phyloP scores from a whole-genome alignment of 2,888 invertebrate genomes.

The Sthenelais limicola region DNA sequence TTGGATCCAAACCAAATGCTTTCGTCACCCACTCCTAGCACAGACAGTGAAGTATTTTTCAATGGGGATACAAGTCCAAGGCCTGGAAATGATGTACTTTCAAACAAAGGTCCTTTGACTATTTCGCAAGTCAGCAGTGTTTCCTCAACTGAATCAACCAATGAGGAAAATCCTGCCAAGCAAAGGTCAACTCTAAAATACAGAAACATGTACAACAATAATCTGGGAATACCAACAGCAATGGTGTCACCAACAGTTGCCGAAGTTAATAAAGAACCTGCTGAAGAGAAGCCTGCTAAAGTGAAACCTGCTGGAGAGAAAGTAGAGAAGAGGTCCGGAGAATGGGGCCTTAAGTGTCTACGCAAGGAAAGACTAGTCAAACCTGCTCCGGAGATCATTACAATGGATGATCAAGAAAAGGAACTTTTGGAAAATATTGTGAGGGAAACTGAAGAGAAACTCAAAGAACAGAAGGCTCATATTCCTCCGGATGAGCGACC shows the following conservation, averaged over 20 bases:
- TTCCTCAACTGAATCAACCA: conserved; percentile 16
- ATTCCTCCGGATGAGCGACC: conserved; percentile 15
- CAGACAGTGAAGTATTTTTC: background rate
- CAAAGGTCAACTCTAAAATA: background rate
- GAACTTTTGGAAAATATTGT: conserved; percentile 2
- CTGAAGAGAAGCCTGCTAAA: too few species aligned
- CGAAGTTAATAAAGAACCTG: too few species aligned
- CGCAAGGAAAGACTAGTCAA: too few species aligned
- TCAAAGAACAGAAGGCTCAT: background rate
- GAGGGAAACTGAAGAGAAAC: conserved; percentile 15
- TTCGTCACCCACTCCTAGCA: background rate
- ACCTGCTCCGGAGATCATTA: background rate
- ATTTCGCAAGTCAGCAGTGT: background rate
- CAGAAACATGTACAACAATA: conserved; percentile 4
- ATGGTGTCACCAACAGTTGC: too few species aligned
- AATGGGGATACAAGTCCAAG: conserved; percentile 5
- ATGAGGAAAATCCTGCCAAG: background rate
- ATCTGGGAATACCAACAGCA: too few species aligned
- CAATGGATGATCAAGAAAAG: conserved; percentile 33
- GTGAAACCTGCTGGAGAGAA: too few species aligned
- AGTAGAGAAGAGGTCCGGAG: too few species aligned
- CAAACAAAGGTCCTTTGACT: background rate
- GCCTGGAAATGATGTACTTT: conserved; percentile 8
- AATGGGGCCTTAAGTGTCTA: too few species aligned
- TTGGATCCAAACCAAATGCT: conserved; percentile 21